Evolutionary conservation across 1,140 invertebrate species (phyloP), one percentile per base, ranked within the genome.

Genomic region (Mylabris phalerata): DNA sequence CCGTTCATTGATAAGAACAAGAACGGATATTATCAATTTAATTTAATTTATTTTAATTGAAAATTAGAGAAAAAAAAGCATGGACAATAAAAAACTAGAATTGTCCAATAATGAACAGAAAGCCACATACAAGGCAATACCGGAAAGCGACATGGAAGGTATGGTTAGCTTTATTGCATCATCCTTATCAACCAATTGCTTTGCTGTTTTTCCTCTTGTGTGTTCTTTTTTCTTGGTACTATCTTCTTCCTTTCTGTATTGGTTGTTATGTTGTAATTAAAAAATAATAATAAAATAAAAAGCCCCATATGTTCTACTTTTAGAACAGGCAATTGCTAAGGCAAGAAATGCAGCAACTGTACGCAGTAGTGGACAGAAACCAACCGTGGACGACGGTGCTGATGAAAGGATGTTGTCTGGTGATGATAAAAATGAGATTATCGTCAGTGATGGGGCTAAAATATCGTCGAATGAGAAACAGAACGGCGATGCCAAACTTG

Each of bases 401-500:
- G 78, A 82, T 52, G 86, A 88, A 67, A 83, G 83, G 63, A 83
- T 88, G 78, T 78, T 88, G 2, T 75, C 79, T 32, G 32, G 32
- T 32, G 32, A 32, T 3, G 32, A 32, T 4, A 32, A 32, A 2
- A 80, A 82, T 46, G 83, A 83, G 2, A 75, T 77, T 60, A 72
- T 77, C 67, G 74, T 76, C 0, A 82, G 83, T 32, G 4, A 4
- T 5, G 32, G 32, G 32, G 32, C 32, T 32, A 32, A 32, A 32
- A 19, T 19, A 19, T 19, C 19, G 32, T 32, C 10, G 41, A 80
- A 76, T 26, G 84, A 86, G 67, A 81, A 84, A 55, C 78, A 86
- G 65, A 93, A 93, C 80, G 90, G 90, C 1, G 90, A 93, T 70
- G 86, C 90, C 0, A 93, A 92, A 75, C 84, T 93, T 43, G 87